Evolutionary conservation across 2,797 vertebrate species (phyloP), one percentile per base, ranked within the genome.

Genomic region (Anas georgica): DNA sequence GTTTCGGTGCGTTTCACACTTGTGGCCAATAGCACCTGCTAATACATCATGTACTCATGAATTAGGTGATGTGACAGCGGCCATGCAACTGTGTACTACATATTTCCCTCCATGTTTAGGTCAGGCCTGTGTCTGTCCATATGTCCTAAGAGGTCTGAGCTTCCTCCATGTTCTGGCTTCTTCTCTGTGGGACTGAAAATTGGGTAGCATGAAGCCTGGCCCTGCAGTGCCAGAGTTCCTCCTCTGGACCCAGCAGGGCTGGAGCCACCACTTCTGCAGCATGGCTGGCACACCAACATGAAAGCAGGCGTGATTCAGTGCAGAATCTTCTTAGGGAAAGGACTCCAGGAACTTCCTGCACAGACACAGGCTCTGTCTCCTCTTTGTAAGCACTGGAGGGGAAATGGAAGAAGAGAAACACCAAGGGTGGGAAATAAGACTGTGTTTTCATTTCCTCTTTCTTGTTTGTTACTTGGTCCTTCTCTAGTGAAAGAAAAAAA

Each of bases 381-480:
- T 93, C 76, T 91, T 69, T 66, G 43, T 91, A 55, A 8, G 1
- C 46, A 85, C 4, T 7, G 10, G 58, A 78, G 83, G 73, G 95
- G 96, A 94, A 96, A 96, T 86, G 92, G 94, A 93, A 96, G 76
- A 94, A 0, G 8, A 90, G 90, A 95, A 96, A 88, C 69, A 94
- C 64, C 60, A 66, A 68, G 83, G 82, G 93, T 91, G 91, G 94
- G 91, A 95, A 96, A 96, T 94, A 80, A 94, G 88, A n/a, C 76
- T 74, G 46, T 75, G 64, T 83, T 96, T 97, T 95, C 94, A 81
- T 93, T 97, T 96, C 89, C 96, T 94, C 90, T 96, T 97, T 96
- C 63, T 95, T 93, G 86, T 93, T 96, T 94, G 73, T 88, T 77
- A 91, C 94, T 94, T 87, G 58, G 81, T 94, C 70, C 69, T 93